These are phyloP conservation scores for Drosophila barbarae DNA, from an alignment of 2,888 invertebrate species.

Conservation along the genomic window DNA sequence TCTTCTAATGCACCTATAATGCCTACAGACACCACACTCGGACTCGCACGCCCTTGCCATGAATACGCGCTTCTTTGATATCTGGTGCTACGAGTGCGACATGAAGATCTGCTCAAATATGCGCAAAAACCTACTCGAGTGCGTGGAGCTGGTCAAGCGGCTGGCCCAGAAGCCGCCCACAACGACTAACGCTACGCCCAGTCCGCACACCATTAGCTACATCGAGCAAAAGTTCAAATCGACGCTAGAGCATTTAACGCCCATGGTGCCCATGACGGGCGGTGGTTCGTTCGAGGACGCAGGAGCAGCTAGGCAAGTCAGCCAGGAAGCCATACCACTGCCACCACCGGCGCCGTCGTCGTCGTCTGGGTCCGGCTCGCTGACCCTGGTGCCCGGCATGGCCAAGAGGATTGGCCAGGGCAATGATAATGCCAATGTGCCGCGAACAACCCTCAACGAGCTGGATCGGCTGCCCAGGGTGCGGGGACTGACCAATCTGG, in stretches of 20 bases:
- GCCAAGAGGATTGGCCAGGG: conserved; percentile 71
- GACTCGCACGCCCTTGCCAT: conserved; percentile 88
- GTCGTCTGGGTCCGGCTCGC: conserved; percentile 5
- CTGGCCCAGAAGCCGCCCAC: conserved; percentile 77
- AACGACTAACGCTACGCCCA: conserved; percentile 3
- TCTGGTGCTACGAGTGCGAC: conserved; percentile 91
- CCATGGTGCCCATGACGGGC: conserved; percentile 54
- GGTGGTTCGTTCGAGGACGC: conserved; percentile 29
- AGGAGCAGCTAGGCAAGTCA: neutral
- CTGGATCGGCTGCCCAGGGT: conserved; percentile 81
- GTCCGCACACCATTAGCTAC: conserved; percentile 52
- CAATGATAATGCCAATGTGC: neutral
- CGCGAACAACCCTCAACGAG: neutral
- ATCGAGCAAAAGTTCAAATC: conserved; percentile 70
- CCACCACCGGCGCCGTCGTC: conserved; percentile 34
- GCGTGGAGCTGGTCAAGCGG: conserved; percentile 87
- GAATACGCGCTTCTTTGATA: conserved; percentile 85
- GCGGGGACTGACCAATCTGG: conserved; percentile 92
- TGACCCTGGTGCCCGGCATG: conserved; percentile 71
- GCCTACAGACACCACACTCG: conserved; percentile 83
- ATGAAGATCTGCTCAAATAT: conserved; percentile 83
- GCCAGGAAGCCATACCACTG: conserved; percentile 44
- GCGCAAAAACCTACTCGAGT: conserved; percentile 86
- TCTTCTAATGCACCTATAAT: neutral
- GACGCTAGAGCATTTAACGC: conserved; percentile 60